Evolutionary conservation across 2,113 vertebrate species (phyloP), one percentile per base, ranked within the genome.

Genomic region (Gymnorhina tibicen): DNA sequence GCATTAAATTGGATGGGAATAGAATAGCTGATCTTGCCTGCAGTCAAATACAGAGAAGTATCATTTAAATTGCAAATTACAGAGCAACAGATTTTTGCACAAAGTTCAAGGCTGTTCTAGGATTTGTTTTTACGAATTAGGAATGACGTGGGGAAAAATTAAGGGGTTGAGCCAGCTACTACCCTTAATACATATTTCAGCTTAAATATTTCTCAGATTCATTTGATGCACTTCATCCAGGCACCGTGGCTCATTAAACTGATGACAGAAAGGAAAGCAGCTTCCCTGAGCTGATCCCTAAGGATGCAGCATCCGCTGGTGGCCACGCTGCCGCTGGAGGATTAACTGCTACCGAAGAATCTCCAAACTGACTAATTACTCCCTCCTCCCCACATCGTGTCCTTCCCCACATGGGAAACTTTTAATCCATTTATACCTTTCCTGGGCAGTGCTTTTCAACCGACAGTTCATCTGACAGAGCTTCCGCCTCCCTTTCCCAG

Each of bases 61-160:
- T 53, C 28, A 95, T 96, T 94, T 96, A 86, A 96, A 95, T 96
- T 92, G 95, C 92, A 96, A 95, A 97, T 95, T 89, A 92, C 1
- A 93, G 80, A 95, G 95, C 96, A 96, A 92, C 95, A 95, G 93
- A 89, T 92, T 93, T 94, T 94, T 92, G 83, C 90, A 89, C 83
- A 60, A 91, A 96, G 96, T 96, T 96, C 95, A 93, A 94, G 80
- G 85, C n/a, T 7, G 44, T 66, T 88, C 91, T 81, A 60, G 30
- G 55, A 64, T 89, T 95, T 90, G 83, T 92, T 95, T 95, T 96
- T 87, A 96, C 87, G 77, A 96, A 96, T 93, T 91, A 79, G 88
- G 75, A 91, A 95, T 79, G 91, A 89, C 41, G 63, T 6, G 14
- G 37, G 44, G 68, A 59, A 81, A 72, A 87, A 91, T 16, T 30